A percentile compares a stretch with the other conserved stretches of the same genome.
These are phyloP conservation scores for Meloe dianella DNA, from an alignment of 2,888 invertebrate species.

Conservation along the genomic window DNA sequence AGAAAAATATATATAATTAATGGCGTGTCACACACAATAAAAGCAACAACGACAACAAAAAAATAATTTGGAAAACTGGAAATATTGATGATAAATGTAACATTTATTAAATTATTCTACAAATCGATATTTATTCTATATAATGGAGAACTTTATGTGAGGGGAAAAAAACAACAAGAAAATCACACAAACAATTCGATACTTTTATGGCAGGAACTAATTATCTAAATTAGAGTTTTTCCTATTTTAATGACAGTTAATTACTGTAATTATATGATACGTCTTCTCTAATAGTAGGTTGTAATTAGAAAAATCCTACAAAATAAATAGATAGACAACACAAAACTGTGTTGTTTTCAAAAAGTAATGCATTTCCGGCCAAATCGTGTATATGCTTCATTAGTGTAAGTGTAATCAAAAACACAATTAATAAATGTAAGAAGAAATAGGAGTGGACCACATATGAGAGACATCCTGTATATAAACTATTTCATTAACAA, in stretches of 20 bases:
- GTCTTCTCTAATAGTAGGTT: background rate
- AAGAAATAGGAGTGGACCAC: no score
- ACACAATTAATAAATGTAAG: no score
- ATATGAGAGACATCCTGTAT: no score
- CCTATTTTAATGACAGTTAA: background rate
- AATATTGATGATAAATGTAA: background rate
- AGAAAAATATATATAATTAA: background rate
- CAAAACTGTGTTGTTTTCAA: no score
- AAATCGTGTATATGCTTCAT: background rate
- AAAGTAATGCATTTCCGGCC: background rate
- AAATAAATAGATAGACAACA: no score
- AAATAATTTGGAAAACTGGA: background rate
- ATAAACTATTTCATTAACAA: background rate
- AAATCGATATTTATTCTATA: background rate
- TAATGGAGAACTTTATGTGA: background rate
- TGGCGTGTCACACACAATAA: background rate
- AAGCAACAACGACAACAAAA: background rate
- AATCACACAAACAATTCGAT: background rate
- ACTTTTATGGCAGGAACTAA: background rate
- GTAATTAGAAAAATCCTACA: no score
- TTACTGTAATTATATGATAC: background rate
- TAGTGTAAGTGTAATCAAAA: no score
- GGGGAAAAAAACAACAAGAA: background rate
- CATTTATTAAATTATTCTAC: background rate
- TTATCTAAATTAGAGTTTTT: background rate